phyloP scores from a whole-genome alignment of 2,113 vertebrate species.

The Lagenorhynchus albirostris region DNA sequence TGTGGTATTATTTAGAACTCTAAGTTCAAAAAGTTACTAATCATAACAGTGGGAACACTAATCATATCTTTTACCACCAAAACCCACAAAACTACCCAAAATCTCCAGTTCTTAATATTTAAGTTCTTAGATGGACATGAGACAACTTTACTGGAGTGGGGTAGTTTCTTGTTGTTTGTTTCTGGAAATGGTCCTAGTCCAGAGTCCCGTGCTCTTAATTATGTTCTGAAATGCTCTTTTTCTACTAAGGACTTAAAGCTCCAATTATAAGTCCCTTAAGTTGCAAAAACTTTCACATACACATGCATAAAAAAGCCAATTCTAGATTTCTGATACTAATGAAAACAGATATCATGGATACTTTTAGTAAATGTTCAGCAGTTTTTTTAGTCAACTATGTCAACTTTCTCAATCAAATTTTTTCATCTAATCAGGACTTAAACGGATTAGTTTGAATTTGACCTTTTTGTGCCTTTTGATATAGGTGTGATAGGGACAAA shows the following conservation, averaged over 20 bases:
- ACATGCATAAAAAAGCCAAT: neutral
- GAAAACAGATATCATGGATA: neutral
- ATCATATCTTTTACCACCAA: neutral
- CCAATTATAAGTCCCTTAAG: neutral
- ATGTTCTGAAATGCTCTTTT: neutral
- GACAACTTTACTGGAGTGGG: neutral
- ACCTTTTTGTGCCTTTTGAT: neutral
- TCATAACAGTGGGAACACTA: neutral
- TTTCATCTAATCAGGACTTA: neutral
- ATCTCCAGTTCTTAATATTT: neutral
- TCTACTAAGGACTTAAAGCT: neutral
- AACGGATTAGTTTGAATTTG: neutral
- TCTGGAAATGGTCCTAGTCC: neutral
- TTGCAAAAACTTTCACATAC: neutral
- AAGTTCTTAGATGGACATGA: neutral
- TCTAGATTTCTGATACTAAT: neutral
- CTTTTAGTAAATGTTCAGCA: neutral
- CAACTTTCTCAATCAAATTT: neutral
- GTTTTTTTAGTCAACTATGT: neutral
- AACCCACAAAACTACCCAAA: neutral
- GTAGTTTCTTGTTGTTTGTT: neutral
- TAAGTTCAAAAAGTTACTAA: neutral
- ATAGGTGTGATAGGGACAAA: neutral
- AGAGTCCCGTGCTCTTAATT: neutral
- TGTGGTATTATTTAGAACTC: neutral